Conservation (phyloP, 2,113 vertebrate species). For the Hemiscyllium ocellatum region DNA sequence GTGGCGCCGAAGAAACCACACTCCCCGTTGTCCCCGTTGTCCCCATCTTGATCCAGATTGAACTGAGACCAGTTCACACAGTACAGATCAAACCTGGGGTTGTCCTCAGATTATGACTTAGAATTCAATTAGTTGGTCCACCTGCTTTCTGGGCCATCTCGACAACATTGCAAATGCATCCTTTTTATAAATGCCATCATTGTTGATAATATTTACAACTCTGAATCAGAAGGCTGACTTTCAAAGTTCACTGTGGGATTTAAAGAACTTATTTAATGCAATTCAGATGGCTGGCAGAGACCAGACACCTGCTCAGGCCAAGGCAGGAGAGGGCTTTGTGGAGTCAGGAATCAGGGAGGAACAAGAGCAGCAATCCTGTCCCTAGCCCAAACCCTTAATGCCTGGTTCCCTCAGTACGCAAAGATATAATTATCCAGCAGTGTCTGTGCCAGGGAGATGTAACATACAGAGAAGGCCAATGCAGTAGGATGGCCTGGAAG, state of each 20-base stretch:
- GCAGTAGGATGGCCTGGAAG: too few species aligned
- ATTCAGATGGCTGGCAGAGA: too few species aligned
- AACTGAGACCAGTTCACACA: not conserved
- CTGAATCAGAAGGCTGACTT: not conserved
- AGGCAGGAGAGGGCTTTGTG: too few species aligned
- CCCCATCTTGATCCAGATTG: not conserved
- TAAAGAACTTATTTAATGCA: not conserved
- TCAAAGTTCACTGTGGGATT: not conserved
- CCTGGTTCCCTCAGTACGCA: too few species aligned
- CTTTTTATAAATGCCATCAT: not conserved
- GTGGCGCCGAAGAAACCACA: not conserved
- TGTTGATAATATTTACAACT: not conserved
- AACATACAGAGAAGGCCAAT: too few species aligned
- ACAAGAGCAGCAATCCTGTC: too few species aligned
- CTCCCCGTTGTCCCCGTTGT: not conserved
- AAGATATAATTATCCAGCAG: too few species aligned
- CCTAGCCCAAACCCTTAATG: too few species aligned
- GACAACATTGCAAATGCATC: not conserved
- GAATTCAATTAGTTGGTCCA: not conserved
- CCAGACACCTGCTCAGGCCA: too few species aligned
- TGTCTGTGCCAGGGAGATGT: too few species aligned
- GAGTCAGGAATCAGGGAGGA: too few species aligned
- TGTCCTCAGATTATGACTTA: not conserved
- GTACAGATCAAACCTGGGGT: not conserved
- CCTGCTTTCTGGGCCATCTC: not conserved